Evolutionary conservation across 2,113 vertebrate species (phyloP).

Genomic region (Petroica traversi): DNA sequence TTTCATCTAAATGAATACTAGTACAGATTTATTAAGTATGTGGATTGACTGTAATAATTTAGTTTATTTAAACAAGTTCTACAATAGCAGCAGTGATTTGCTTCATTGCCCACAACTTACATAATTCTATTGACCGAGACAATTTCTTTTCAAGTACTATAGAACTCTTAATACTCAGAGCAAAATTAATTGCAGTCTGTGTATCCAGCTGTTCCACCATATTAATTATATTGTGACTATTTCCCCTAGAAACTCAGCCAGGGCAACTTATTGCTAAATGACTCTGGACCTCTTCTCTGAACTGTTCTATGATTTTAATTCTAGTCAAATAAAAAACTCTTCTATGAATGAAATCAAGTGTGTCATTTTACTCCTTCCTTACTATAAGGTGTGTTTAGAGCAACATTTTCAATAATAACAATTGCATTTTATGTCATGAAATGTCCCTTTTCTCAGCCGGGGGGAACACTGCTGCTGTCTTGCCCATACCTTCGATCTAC

Average conservation of each 20-base stretch:
- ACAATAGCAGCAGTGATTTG: constrained; percentile 72
- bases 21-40: constrained; percentile 49
- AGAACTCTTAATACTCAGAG: constrained; percentile 71
- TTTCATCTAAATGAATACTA: neutral
- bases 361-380: constrained; percentile 40
- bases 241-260: constrained; percentile 39
- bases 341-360: constrained; percentile 18
- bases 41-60: constrained; percentile 54
- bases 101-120: constrained; percentile 71
- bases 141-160: constrained; percentile 68
- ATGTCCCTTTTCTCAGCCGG: neutral
- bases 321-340: neutral
- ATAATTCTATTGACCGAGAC: constrained; percentile 75
- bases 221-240: constrained; percentile 71
- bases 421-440: neutral
- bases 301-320: constrained; percentile 27
- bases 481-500: neutral
- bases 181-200: constrained; percentile 72
- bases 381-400: neutral
- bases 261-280: constrained; percentile 43
- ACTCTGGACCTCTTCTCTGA: constrained; percentile 26
- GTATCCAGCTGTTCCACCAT: constrained; percentile 73
- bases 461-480: neutral
- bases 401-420: neutral
- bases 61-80: constrained; percentile 58